Conservation (phyloP, 1,140 invertebrate species). For the Sweltsa coloradensis region DNA sequence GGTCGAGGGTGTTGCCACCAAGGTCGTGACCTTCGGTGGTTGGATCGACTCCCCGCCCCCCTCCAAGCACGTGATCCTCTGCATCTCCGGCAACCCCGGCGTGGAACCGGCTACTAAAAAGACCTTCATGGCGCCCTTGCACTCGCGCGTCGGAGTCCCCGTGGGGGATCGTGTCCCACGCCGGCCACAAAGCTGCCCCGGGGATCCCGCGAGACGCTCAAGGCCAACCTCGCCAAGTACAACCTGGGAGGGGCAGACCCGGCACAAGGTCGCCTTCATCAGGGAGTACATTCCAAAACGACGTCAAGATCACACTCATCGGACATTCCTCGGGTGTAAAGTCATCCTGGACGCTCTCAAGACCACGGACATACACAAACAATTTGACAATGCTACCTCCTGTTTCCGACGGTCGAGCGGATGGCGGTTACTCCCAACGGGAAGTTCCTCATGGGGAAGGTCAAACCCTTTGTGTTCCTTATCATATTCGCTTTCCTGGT, state of each 20-base stretch:
- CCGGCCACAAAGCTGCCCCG: conserved; percentile 31
- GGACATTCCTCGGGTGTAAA: conserved; percentile 77
- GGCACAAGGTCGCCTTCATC: conserved; percentile 70
- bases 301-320: conserved; percentile 56
- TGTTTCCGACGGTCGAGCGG: conserved; percentile 73
- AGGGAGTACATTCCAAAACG: conserved; percentile 50
- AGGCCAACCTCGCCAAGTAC: conserved; percentile 40
- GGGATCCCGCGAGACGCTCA: conserved; percentile 31
- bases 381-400: conserved; percentile 45
- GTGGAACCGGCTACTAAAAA: conserved; percentile 56
- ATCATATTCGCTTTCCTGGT: conserved; percentile 42
- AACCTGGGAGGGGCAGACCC: conserved; percentile 59
- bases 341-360: conserved; percentile 63
- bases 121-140: conserved; percentile 48
- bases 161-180: conserved; percentile 67
- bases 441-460: conserved; percentile 37
- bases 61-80: conserved; percentile 36
- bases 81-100: conserved; percentile 59
- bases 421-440: conserved; percentile 63
- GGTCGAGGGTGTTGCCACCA: conserved; percentile 49
- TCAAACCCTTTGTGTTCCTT: conserved; percentile 38
- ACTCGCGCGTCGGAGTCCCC: conserved; percentile 40
- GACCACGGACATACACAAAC: conserved; percentile 32
- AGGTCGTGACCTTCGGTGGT: conserved; percentile 49
- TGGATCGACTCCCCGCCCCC: conserved; percentile 45